Base-by-base conservation (phyloP, 2,113 vertebrate species). In the Gavialis gangeticus region DNA sequence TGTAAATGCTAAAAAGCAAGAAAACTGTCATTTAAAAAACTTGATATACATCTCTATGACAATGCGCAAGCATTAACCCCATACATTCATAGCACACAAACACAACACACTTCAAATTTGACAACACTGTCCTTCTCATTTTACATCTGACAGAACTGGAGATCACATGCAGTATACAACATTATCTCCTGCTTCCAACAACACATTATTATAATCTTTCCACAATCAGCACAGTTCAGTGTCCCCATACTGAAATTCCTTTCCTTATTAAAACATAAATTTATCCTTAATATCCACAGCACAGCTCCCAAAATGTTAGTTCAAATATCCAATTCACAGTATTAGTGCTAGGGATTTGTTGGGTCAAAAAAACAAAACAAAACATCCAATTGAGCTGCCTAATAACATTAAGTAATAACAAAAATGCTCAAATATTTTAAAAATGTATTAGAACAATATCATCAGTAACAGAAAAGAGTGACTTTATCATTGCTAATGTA, bases 211-310 rank as follows among this genome's bases (percentile, higher is more conserved):
- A 55, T 55, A 62, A 28, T 86, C 71, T 66, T 66, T 34, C 75
- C 77, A 83, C 56, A 83, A 19, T 13, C 85, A 37, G 66, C 79
- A 24, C 83, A 83, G 66, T 0, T 2, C 54, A 93, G 84, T 28
- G 66, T 21, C 21, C 27, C 34, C 62, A 24, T 13, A 59, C 16
- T 6, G 24, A 78, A 95, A 90, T 14, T 79, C 76, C 22, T 79
- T 80, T 91, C 86, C 76, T 30, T 73, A 87, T 37, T 77, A 55
- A 76, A 64, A 79, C 63, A 79, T 11, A 25, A 56, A 11, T 67
- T 54, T 2, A 0, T 9, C 56, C 58, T 30, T 62, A 66, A 17
- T 1, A 55, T 11, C 83, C 84, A 3, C 46, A 0, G 0, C 76
- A 28, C 21, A 83, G 73, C 9, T 58, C 3, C 46, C 46, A 46